phyloP scores from a whole-genome alignment of 2,113 vertebrate species.

The Balaenoptera acutorostrata region DNA sequence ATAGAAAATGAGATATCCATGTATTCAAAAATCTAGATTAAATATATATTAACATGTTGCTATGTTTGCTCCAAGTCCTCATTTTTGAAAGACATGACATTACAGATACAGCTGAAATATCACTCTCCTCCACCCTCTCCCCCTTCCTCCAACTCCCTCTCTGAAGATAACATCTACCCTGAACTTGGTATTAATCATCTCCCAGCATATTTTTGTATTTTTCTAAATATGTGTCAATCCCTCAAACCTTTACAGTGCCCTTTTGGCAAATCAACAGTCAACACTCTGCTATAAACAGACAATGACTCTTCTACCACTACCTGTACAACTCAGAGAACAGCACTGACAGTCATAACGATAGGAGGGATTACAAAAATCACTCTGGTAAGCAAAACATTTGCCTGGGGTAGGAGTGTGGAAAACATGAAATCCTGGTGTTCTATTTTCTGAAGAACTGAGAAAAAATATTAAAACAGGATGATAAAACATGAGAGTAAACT shows the following conservation, averaged over 20 bases:
- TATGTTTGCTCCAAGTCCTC: background rate
- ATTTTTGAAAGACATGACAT: background rate
- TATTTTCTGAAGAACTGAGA: background rate
- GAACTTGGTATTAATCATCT: background rate
- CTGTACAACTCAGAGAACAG: background rate
- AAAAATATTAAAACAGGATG: background rate
- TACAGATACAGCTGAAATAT: background rate
- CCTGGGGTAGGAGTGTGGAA: background rate
- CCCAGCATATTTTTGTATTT: background rate
- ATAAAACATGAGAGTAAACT: background rate
- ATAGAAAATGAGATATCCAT: background rate
- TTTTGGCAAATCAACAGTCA: background rate
- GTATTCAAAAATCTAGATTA: background rate
- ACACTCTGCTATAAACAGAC: background rate
- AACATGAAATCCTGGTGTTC: background rate
- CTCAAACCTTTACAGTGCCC: background rate
- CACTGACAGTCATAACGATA: accelerated
- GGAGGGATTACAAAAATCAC: background rate
- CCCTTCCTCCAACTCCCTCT: background rate
- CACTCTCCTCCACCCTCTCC: background rate
- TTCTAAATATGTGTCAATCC: background rate
- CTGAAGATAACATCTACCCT: background rate
- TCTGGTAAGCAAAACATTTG: background rate
- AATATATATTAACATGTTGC: background rate
- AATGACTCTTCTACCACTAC: background rate